Evolutionary conservation across 2,797 vertebrate species (phyloP).

Genomic region (Silurus lanzhouensis): DNA sequence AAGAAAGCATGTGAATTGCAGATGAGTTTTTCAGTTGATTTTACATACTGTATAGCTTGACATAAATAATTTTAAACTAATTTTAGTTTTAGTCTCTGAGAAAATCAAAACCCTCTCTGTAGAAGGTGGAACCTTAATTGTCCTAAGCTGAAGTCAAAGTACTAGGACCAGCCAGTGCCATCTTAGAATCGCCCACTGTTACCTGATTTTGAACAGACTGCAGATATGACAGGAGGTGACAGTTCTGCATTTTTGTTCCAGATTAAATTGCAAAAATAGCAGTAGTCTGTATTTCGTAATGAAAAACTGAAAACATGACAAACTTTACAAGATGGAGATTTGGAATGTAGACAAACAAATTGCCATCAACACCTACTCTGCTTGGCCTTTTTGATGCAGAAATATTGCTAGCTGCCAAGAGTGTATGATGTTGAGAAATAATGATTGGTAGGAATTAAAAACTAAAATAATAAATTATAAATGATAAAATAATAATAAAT

Average conservation of each 20-base stretch:
- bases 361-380: not conserved
- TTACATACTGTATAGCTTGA: not conserved
- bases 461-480: not conserved
- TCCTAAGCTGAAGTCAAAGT: not conserved
- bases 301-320: not conserved
- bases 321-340: not conserved
- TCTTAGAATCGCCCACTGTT: not conserved
- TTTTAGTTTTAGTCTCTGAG: constrained; percentile 34
- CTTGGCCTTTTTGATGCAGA: not conserved
- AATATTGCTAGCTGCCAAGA: not conserved
- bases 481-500: not conserved
- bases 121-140: not conserved
- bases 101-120: not conserved
- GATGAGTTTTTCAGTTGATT: not conserved
- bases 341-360: not conserved
- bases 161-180: not conserved
- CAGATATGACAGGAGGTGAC: not conserved
- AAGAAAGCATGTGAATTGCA: constrained; percentile 28
- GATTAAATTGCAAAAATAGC: not conserved
- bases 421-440: not conserved
- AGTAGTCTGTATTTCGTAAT: not conserved
- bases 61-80: constrained; percentile 12
- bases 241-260: not conserved
- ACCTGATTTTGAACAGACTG: not conserved
- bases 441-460: not conserved